A percentile compares a stretch with the other conserved stretches of the same genome.
These are phyloP conservation scores for Porites rus DNA, from an alignment of 92 coral and sea anemone genomes.

Conservation along the genomic window DNA sequence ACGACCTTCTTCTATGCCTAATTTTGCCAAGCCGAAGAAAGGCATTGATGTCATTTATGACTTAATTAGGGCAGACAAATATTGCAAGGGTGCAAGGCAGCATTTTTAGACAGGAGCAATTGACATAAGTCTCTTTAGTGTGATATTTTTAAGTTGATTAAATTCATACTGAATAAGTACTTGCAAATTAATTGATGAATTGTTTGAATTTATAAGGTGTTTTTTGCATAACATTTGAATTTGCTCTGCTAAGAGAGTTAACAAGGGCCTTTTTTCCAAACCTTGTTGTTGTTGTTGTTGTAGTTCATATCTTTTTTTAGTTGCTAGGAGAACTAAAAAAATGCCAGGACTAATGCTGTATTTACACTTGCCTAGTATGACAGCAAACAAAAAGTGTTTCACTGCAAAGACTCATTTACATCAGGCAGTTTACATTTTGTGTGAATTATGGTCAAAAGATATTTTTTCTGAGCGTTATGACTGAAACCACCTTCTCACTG, in stretches of 20 bases:
- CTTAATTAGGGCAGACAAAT: background rate
- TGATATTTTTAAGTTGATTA: constrained; percentile 5
- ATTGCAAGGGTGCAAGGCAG: background rate
- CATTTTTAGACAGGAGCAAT: background rate
- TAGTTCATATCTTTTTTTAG: no score
- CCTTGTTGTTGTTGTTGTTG: no score
- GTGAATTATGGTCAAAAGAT: no score
- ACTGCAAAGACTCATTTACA: no score
- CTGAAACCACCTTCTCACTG: no score
- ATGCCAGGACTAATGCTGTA: no score
- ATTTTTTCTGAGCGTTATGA: no score
- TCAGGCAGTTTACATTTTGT: no score
- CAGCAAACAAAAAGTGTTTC: no score
- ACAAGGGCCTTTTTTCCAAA: background rate
- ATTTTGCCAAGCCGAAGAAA: background rate
- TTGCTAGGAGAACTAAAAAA: no score
- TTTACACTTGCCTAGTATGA: no score
- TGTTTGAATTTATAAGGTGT: background rate
- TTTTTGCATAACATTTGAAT: background rate
- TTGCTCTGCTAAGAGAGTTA: background rate
- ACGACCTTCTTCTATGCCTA: constrained; percentile 7
- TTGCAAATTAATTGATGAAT: background rate
- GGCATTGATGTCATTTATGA: background rate
- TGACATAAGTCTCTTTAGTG: background rate
- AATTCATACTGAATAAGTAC: background rate